Evolutionary conservation across 2,888 invertebrate species (phyloP), one percentile per base, ranked within the genome.

Genomic region (Iphiclides podalirius): DNA sequence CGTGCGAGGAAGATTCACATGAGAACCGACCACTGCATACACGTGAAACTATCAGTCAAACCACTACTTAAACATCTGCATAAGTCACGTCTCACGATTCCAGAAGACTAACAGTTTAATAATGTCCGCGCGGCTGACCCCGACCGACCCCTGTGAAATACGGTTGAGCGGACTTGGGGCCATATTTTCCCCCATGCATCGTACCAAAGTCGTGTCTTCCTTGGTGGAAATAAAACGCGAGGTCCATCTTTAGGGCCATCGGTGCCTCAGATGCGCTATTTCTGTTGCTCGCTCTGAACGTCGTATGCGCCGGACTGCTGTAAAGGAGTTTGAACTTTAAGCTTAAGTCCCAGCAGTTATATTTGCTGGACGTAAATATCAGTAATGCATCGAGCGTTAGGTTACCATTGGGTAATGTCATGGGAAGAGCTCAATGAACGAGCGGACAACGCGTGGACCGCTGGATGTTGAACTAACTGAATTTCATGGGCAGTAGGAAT

Each of bases 171-270:
- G 85, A 83, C 86, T 78, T 69, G 67, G 72, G 70, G 80, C 85
- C 79, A 84, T 84, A 87, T 87, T 88, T 87, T 81, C 78, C 82
- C 76, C 81, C 75, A 85, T 86, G 82, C 80, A 83, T 83, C 79
- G 83, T 75, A 75, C 77, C 66, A 69, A 70, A 83, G 85, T 87
- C 88, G 88, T 88, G 88, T 86, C 87, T 87, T 86, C 85, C 83
- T 79, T 67, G 77, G 75, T 85, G 83, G 87, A 87, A 87, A 88
- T 88, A 88, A 87, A 87, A 87, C 83, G 76, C 78, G 74, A 81
- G 80, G 87, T 88, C 88, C 88, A 87, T 87, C 88, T 86, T 79
- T 79, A 72, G 79, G 88, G 88, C 79, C 88, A 87, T 88, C 88
- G 82, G 80, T 73, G 77, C 79, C 80, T 77, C 75, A 79, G 84